These are phyloP conservation scores for Caenorhabditis parvicauda DNA, from an alignment of 2,888 invertebrate genomes.

Conservation along the genomic window DNA sequence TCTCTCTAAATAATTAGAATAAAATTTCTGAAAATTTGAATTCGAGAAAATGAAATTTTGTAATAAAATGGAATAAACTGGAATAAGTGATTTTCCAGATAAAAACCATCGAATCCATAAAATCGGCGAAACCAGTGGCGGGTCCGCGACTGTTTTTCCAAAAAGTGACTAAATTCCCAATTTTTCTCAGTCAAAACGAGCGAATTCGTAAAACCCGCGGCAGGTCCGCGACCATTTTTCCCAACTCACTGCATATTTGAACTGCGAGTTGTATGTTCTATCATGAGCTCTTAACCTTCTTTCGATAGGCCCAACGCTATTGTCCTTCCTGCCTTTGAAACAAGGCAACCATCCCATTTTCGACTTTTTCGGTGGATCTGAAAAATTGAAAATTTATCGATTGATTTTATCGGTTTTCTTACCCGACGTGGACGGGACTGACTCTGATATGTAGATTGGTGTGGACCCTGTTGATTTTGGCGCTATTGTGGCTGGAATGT, in stretches of 20 bases:
- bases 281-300: constrained; percentile 82
- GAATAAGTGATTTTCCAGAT: background rate
- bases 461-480: too few species aligned
- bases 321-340: constrained; percentile 13
- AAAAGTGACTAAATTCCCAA: background rate
- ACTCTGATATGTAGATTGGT: too few species aligned
- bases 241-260: constrained; percentile 84
- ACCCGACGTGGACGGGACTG: too few species aligned
- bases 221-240: constrained; percentile 3
- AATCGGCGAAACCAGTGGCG: background rate
- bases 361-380: background rate
- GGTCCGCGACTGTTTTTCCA: constrained; percentile 5
- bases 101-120: background rate
- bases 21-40: too few species aligned
- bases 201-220: background rate
- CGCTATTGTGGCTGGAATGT: too few species aligned
- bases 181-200: background rate
- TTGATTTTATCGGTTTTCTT: too few species aligned
- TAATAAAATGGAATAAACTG: background rate
- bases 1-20: too few species aligned
- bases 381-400: background rate
- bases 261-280: constrained; percentile 89
- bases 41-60: too few species aligned
- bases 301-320: constrained; percentile 17
- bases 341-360: constrained; percentile 29